These are phyloP conservation scores for Pygocentrus nattereri DNA, from an alignment of 2,797 vertebrate genomes.

Conservation along the genomic window DNA sequence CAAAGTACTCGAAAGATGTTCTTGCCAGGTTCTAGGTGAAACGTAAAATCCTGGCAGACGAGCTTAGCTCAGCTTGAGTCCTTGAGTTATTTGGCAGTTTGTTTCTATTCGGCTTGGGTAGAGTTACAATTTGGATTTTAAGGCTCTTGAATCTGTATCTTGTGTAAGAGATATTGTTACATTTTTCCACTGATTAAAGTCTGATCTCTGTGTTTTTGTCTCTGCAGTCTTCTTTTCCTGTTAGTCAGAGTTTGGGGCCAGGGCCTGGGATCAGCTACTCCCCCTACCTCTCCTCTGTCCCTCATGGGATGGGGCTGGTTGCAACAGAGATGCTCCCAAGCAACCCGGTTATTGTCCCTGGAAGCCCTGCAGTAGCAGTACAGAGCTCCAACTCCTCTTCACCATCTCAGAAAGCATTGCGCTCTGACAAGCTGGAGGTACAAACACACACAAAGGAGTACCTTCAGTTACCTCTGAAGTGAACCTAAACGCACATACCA, in stretches of 20 bases:
- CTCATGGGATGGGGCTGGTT: slow-evolving; percentile 94
- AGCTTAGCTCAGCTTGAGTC: slow-evolving; percentile 34
- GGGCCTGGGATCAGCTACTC: slow-evolving; percentile 93
- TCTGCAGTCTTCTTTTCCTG: slow-evolving; percentile 84
- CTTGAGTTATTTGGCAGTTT: slow-evolving; percentile 34
- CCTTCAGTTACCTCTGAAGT: neutral
- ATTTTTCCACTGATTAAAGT: neutral
- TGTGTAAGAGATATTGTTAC: neutral
- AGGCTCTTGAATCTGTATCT: neutral
- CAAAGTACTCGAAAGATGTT: slow-evolving; percentile 22
- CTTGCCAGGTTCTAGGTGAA: slow-evolving; percentile 43
- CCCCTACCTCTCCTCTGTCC: slow-evolving; percentile 91
- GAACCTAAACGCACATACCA: neutral
- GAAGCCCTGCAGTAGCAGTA: slow-evolving; percentile 89
- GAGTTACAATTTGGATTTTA: slow-evolving; percentile 5
- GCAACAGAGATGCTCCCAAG: slow-evolving; percentile 93
- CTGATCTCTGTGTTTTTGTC: slow-evolving; percentile 20
- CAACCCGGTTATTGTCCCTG: slow-evolving; percentile 88
- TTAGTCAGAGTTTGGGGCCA: slow-evolving; percentile 90
- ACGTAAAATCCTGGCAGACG: slow-evolving; percentile 23
- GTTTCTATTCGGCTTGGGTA: slow-evolving; percentile 12
- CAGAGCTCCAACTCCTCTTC: slow-evolving; percentile 80
- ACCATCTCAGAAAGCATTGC: slow-evolving; percentile 95
- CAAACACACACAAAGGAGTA: neutral
- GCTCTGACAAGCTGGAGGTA: slow-evolving; percentile 99